phyloP scores from a whole-genome alignment of 2,113 vertebrate species.

The Mugil cephalus region DNA sequence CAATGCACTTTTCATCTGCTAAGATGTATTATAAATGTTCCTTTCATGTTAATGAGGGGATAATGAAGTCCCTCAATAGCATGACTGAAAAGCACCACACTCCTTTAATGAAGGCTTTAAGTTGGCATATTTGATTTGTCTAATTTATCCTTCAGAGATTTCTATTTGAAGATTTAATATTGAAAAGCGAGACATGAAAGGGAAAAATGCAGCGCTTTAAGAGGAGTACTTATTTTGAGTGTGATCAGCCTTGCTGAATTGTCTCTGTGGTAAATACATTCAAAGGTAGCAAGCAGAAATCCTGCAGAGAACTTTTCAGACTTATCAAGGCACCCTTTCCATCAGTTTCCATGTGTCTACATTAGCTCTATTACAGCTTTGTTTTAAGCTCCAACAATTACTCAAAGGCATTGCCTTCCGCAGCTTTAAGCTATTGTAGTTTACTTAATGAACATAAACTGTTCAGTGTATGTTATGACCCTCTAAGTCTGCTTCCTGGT shows the following conservation, averaged over 20 bases:
- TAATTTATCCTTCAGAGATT: conserved; percentile 84
- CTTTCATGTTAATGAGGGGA: conserved; percentile 85
- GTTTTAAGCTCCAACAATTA: too few species aligned
- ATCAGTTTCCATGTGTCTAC: conserved; percentile 3
- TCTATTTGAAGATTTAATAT: conserved; percentile 80
- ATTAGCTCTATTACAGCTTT: too few species aligned
- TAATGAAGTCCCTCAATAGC: conserved; percentile 83
- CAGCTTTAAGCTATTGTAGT: too few species aligned
- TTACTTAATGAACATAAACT: too few species aligned
- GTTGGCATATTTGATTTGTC: conserved; percentile 84
- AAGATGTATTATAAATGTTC: conserved; percentile 87
- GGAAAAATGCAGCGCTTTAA: conserved; percentile 72
- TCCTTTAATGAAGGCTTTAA: conserved; percentile 83
- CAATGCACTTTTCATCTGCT: conserved; percentile 83
- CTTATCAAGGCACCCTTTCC: conserved; percentile 60
- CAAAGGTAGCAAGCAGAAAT: conserved; percentile 46
- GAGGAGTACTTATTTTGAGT: conserved; percentile 68
- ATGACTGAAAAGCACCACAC: conserved; percentile 67
- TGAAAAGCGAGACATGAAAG: conserved; percentile 77
- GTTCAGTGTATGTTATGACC: too few species aligned
- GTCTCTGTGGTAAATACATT: conserved; percentile 62
- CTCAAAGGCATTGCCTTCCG: too few species aligned
- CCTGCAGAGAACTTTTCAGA: conserved; percentile 59
- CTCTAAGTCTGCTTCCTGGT: too few species aligned
- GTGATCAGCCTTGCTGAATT: conserved; percentile 65